Evolutionary conservation across 2,888 invertebrate species (phyloP), one percentile per base, ranked within the genome.

Genomic region (Cabera pusaria): DNA sequence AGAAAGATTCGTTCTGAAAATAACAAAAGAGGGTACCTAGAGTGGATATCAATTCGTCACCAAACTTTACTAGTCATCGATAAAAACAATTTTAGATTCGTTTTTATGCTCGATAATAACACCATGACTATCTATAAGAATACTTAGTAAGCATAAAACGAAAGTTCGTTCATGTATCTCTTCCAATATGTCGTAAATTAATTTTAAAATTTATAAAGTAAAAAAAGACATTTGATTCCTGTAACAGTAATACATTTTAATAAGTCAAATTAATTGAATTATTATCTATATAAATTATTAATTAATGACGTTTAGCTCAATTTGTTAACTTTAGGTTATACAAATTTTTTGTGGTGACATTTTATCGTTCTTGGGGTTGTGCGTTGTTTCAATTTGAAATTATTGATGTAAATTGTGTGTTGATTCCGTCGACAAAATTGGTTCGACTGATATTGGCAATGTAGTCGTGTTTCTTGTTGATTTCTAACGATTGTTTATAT

Each of bases 301-400:
- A 42, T 48, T 37, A 59, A n/a, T 61, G 54, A 68, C 58, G 49
- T 74, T 75, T 77, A 81, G 80, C 76, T 82, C 81, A 82, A 81
- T 78, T 71, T 75, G 79, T 80, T 82, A 63, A 72, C 66, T 73
- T 78, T 78, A 74, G 62, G 71, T 81, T 78, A 56, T 57, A 67
- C 67, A 76, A 73, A 80, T 74, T 73, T 39, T 76, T 12, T 56
- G 64, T 53, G 63, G 59, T 40, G 36, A 33, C 8, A 19, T 39
- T 28, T 58, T 64, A 72, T 71, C 53, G 64, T 67, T 73, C 66
- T 67, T 58, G 68, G 63, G 84, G 85, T 86, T 85, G 86, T 86
- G 85, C 68, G 72, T 76, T 77, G 56, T 69, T 74, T 58, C 67
- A 67, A 64, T 72, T 64, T 66, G 46, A 64, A 66, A 72, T 63